Evolutionary conservation across 1,140 invertebrate genomes (phyloP).

Genomic region (roundworm (Caenorhabditis elegans)): WBcel235 BX284602.5:8851501-8852000

Average conservation of each 20-base stretch:
- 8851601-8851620: constrained; percentile 60
- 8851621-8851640: constrained; percentile 64
- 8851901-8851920: too few relatives aligned
- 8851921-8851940: not conserved
- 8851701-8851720: constrained; percentile 64
- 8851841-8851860: too few relatives aligned
- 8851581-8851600: constrained; percentile 64
- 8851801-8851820: constrained; percentile 41
- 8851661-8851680: not conserved
- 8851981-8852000: constrained; percentile 34
- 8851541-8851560: constrained; percentile 44
- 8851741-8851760: constrained; percentile 43
- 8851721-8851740: constrained; percentile 37
- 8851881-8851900: too few relatives aligned
- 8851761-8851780: constrained; percentile 37
- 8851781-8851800: constrained; percentile 39
- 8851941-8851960: constrained; percentile 31
- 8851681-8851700: constrained; percentile 50
- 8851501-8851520: constrained; percentile 60
- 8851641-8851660: constrained; percentile 44
- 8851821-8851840: too few relatives aligned
- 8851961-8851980: constrained; percentile 24
- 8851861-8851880: too few relatives aligned
- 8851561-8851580: constrained; percentile 60
- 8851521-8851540: constrained; percentile 64